Evolutionary conservation across 2,888 invertebrate species (phyloP).

Genomic region (Cephus pygmeus): DNA sequence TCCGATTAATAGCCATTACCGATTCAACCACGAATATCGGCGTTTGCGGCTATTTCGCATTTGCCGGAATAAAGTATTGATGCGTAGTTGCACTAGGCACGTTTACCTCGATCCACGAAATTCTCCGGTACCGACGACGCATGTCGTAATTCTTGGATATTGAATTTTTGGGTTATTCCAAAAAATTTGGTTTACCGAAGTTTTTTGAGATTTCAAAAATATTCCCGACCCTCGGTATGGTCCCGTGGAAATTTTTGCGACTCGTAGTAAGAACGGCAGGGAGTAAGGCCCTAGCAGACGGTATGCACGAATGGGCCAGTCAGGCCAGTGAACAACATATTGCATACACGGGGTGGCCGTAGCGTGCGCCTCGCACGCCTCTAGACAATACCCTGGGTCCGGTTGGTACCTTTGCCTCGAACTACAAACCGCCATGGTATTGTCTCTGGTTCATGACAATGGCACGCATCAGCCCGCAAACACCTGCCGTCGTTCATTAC

Average conservation of each 20-base stretch:
- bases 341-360: conserved; percentile 47
- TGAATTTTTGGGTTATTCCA: neutral
- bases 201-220: neutral
- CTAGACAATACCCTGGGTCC: conserved; percentile 38
- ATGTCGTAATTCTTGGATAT: neutral
- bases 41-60: conserved; percentile 56
- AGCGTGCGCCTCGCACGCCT: conserved; percentile 46
- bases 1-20: conserved; percentile 55
- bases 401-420: conserved; percentile 4
- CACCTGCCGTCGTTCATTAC: conserved; percentile 61
- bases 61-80: conserved; percentile 55
- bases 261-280: neutral
- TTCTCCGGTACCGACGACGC: neutral
- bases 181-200: neutral
- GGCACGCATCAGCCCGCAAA: conserved; percentile 42
- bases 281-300: neutral
- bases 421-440: conserved; percentile 39
- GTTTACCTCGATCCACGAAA: neutral
- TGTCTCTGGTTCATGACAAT: conserved; percentile 39
- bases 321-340: conserved; percentile 49
- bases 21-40: conserved; percentile 51
- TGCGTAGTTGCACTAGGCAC: conserved; percentile 21
- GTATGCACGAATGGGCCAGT: neutral
- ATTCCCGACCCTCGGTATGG: neutral
- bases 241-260: neutral